These are phyloP conservation scores for Rachycentron canadum DNA, from an alignment of 2,797 vertebrate genomes.

Conservation along the genomic window DNA sequence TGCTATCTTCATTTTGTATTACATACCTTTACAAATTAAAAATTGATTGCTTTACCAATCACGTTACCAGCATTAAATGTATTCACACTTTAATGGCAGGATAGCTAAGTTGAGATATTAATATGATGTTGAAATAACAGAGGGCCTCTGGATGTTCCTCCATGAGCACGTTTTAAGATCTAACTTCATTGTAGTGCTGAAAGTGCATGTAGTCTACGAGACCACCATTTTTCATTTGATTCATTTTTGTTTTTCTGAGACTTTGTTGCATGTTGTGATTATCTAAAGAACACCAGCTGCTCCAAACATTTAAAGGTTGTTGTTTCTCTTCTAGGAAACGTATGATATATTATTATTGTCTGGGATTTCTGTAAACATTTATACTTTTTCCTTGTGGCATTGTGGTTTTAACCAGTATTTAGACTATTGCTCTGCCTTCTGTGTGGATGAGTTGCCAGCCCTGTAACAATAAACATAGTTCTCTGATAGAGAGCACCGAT, in stretches of 20 bases:
- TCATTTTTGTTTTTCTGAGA: neutral
- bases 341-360: neutral
- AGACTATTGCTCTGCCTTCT: constrained; percentile 3
- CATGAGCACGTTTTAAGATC: neutral
- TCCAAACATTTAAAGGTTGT: neutral
- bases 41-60: neutral
- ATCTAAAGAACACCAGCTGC: neutral
- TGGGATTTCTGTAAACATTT: neutral
- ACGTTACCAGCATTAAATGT: neutral
- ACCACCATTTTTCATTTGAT: neutral
- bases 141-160: neutral
- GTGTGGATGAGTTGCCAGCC: neutral
- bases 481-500: neutral
- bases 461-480: neutral
- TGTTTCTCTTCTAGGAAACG: neutral
- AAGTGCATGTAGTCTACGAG: neutral
- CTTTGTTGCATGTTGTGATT: neutral
- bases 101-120: neutral
- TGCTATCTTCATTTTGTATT: neutral
- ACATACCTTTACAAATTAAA: constrained; percentile 3
- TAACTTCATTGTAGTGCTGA: neutral
- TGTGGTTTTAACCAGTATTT: neutral
- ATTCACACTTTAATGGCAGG: neutral
- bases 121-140: neutral
- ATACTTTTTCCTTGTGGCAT: neutral